Evolutionary conservation across 2,113 vertebrate species (phyloP).

Genomic region (Silurus glanis): DNA sequence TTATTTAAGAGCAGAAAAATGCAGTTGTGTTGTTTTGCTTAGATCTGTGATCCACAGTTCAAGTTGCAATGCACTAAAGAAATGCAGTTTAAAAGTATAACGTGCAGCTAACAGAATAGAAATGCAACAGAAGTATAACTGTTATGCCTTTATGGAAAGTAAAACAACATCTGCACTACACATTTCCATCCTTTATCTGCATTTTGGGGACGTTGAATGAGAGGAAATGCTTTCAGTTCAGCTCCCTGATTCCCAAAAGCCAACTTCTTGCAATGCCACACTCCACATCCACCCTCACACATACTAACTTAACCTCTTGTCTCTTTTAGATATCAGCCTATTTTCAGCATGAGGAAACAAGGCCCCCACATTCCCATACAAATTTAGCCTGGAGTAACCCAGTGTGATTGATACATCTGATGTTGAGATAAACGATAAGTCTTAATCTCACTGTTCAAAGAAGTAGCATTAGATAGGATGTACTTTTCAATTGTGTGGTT

Average conservation of each 20-base stretch:
- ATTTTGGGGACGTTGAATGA: slow-evolving; percentile 47
- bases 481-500: not conserved
- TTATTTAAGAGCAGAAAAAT: too few species aligned
- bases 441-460: not conserved
- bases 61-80: not conserved
- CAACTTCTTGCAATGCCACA: slow-evolving; percentile 47
- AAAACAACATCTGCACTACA: slow-evolving; percentile 19
- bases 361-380: slow-evolving; percentile 20
- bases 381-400: slow-evolving; percentile 14
- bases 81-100: not conserved
- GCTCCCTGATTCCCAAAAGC: slow-evolving; percentile 55
- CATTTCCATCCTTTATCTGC: slow-evolving; percentile 67
- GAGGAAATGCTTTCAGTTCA: slow-evolving; percentile 50
- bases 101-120: not conserved
- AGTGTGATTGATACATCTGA: not conserved
- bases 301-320: slow-evolving; percentile 37
- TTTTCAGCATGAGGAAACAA: slow-evolving; percentile 49
- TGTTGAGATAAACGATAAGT: slow-evolving; percentile 5
- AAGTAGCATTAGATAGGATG: not conserved
- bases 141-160: not conserved
- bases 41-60: not conserved
- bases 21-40: too few species aligned
- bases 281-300: slow-evolving; percentile 10
- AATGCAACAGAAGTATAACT: not conserved
- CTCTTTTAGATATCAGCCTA: slow-evolving; percentile 40